These are phyloP conservation scores for Panulirus ornatus DNA, from an alignment of 1,140 invertebrate species.

Conservation along the genomic window DNA sequence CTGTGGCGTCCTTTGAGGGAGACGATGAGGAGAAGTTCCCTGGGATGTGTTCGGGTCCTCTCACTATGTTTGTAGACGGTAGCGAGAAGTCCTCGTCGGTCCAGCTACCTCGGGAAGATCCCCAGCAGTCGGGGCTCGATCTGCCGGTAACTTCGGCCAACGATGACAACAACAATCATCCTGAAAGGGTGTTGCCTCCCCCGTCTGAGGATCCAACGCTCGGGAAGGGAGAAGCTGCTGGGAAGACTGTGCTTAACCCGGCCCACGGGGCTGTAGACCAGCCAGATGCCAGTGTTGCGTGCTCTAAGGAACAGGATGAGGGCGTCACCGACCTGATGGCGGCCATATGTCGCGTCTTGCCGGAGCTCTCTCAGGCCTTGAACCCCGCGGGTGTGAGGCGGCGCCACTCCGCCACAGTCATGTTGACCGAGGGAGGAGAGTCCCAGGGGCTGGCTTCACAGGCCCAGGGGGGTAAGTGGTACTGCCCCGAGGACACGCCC, in stretches of 20 bases:
- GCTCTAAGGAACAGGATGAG: constrained; percentile 16
- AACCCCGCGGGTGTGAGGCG: constrained; percentile 15
- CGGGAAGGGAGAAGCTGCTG: neutral
- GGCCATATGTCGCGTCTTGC: constrained; percentile 55
- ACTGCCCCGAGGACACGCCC: neutral
- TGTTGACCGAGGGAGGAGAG: neutral
- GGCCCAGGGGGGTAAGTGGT: neutral
- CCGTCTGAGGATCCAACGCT: neutral
- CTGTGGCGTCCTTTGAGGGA: neutral
- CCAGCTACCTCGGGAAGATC: neutral
- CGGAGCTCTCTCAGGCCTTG: constrained; percentile 57
- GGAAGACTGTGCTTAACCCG: neutral
- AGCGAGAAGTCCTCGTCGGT: neutral
- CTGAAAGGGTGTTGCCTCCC: neutral
- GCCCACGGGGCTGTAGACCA: neutral
- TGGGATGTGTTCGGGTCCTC: neutral
- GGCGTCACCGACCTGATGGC: constrained; percentile 58
- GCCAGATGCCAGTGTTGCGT: neutral
- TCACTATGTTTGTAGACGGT: neutral
- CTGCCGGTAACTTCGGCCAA: neutral
- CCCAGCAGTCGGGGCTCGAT: neutral
- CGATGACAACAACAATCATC: constrained; percentile 1
- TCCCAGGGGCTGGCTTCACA: neutral
- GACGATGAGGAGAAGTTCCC: neutral
- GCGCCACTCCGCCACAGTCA: neutral